A percentile compares a stretch with the other conserved stretches of the same genome.
These are phyloP conservation scores for Callorhinus ursinus DNA, from an alignment of 2,113 vertebrate species.

Conservation along the genomic window DNA sequence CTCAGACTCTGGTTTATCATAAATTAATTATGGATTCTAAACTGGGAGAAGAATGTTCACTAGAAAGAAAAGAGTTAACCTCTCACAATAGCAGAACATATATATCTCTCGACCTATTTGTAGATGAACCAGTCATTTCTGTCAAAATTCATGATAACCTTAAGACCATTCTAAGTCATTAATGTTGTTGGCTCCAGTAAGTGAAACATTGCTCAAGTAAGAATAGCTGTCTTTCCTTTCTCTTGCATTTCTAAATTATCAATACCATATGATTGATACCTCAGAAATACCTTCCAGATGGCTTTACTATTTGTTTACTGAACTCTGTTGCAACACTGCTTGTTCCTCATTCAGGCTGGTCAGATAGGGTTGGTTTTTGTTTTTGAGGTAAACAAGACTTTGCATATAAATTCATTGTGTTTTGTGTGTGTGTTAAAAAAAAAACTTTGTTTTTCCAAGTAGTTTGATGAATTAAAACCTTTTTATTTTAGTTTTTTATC, in stretches of 20 bases:
- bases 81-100: neutral
- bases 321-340: neutral
- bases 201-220: neutral
- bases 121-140: neutral
- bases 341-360: neutral
- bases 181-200: neutral
- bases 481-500: slow-evolving; percentile 2
- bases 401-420: neutral
- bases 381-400: neutral
- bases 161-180: neutral
- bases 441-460: neutral
- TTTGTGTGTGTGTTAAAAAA: neutral
- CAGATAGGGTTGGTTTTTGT: neutral
- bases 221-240: slow-evolving; percentile 3
- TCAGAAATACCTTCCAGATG: slow-evolving; percentile 4
- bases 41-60: neutral
- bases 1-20: neutral
- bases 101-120: neutral
- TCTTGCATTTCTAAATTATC: slow-evolving; percentile 11
- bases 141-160: neutral
- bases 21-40: neutral
- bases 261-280: neutral
- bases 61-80: neutral
- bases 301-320: slow-evolving; percentile 33
- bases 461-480: neutral